These are phyloP conservation scores for Patella pellucida DNA, from an alignment of 2,888 invertebrate genomes.

Conservation along the genomic window DNA sequence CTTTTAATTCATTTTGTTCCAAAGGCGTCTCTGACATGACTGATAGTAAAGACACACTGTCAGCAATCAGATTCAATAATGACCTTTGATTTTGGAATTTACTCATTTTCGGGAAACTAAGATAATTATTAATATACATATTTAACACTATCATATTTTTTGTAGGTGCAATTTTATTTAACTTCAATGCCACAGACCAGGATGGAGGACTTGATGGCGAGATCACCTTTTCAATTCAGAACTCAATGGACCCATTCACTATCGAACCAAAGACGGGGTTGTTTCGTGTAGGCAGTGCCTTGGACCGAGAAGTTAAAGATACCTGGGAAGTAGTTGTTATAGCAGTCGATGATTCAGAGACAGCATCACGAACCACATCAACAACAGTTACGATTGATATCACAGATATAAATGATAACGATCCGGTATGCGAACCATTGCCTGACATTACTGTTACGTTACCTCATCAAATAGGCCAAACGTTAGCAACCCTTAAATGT, in stretches of 20 bases:
- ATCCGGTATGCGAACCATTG: conserved; percentile 39
- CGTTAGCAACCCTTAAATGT: conserved; percentile 23
- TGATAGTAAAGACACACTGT: too few relatives aligned
- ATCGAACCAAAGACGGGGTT: conserved; percentile 35
- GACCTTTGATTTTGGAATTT: too few relatives aligned
- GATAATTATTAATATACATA: too few relatives aligned
- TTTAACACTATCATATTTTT: too few relatives aligned
- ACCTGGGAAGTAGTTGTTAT: conserved; percentile 32
- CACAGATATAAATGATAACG: conserved; percentile 50
- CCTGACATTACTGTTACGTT: conserved; percentile 35
- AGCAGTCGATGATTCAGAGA: conserved; percentile 38
- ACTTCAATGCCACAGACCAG: conserved; percentile 38
- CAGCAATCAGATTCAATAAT: too few relatives aligned
- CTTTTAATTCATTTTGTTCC: too few relatives aligned
- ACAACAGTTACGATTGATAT: conserved; percentile 36
- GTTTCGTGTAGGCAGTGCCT: conserved; percentile 30
- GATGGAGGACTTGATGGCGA: conserved; percentile 45
- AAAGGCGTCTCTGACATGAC: too few relatives aligned
- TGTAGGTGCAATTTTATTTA: too few relatives aligned
- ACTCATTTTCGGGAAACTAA: too few relatives aligned
- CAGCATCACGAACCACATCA: conserved; percentile 25
- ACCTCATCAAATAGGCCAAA: conserved; percentile 33
- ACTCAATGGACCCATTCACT: conserved; percentile 16
- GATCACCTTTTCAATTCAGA: conserved; percentile 33
- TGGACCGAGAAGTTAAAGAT: conserved; percentile 41